Conservation (phyloP, 1,140 invertebrate genomes). For the Forficula auricularia region DNA sequence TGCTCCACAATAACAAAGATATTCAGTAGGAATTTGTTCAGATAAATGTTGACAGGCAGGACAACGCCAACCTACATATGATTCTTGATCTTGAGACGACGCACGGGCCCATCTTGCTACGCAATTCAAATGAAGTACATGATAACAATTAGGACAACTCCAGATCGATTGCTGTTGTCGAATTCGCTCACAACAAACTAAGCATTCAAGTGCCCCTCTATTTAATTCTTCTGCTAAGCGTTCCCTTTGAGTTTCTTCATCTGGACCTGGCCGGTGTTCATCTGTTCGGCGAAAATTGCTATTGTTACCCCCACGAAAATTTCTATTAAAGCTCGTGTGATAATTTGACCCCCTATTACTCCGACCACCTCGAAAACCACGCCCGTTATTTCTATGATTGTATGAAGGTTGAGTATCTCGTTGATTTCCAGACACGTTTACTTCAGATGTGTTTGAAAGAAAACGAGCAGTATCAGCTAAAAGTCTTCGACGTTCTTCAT, state of each 20-base stretch:
- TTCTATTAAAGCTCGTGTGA: too few species aligned
- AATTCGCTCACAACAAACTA: conserved; percentile 80
- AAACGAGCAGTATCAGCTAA: too few species aligned
- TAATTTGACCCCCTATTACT: too few species aligned
- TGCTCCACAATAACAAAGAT: conserved; percentile 74
- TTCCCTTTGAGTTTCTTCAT: conserved; percentile 52
- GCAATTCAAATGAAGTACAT: conserved; percentile 78
- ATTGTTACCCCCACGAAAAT: too few species aligned
- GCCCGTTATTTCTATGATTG: too few species aligned
- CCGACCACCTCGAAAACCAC: too few species aligned
- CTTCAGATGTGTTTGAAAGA: too few species aligned
- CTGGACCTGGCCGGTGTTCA: conserved; percentile 9
- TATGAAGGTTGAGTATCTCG: too few species aligned
- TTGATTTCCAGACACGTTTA: too few species aligned
- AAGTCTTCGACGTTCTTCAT: too few species aligned
- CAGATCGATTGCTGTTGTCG: conserved; percentile 63
- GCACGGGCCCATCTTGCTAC: conserved; percentile 78
- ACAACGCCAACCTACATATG: conserved; percentile 73
- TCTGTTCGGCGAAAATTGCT: background rate
- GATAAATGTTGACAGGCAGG: conserved; percentile 72
- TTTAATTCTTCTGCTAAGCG: conserved; percentile 62
- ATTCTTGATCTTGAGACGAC: conserved; percentile 33
- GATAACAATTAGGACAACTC: conserved; percentile 78
- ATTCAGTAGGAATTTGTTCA: conserved; percentile 45
- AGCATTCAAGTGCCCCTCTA: conserved; percentile 63